Evolutionary conservation across 64 coral and sea anemone genomes (phyloP), one percentile per base, ranked within the genome.

Genomic region (Hydrozoanthus tunicans): DNA sequence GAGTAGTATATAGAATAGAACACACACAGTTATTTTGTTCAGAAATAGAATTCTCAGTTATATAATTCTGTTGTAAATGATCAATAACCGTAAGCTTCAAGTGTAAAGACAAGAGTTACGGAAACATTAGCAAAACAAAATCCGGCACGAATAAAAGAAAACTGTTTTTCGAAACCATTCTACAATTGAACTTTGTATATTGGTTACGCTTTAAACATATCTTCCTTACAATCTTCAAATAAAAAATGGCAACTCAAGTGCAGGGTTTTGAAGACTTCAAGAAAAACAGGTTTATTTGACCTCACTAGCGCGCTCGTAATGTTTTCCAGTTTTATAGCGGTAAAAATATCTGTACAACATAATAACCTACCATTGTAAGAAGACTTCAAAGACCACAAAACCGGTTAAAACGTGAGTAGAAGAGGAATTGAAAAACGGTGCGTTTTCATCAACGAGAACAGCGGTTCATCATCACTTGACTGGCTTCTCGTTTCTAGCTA

Each of bases 321-420:
- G 24, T 14, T 69, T 3, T 20, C 15, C 15, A 17, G 0, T 69
- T 14, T 5, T 4, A 25, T 2, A 1, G n/a, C 58, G 59, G 56
- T 14, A 73, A 6, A 3, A 88, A 56, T 15, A 59, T 60, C 81
- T 83, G 62, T 53, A 54, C 11, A 17, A 32, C 15, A 73, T 12
- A 12, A 58, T 55, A 86, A 88, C 84, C 14, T 88, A 88, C 84
- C 84, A 88, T 88, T 59, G 12, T 73, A 24, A 59, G 17, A 88
- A 73, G 10, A 72, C 20, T 8, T 11, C 24, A 13, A n/a, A 59
- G 12, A 56, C 25, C 25, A 57, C 10, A 74, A 43, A 59, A 75
- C 23, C 66, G 27, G 20, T 81, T 24, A 25, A n/a, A 17, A 80
- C n/a, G 56, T 74, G 54, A 6, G 74, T 14, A 13, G 54, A 51